Evolutionary conservation across 2,797 vertebrate species (phyloP), one percentile per base, ranked within the genome.

Genomic region (Labroides dimidiatus): DNA sequence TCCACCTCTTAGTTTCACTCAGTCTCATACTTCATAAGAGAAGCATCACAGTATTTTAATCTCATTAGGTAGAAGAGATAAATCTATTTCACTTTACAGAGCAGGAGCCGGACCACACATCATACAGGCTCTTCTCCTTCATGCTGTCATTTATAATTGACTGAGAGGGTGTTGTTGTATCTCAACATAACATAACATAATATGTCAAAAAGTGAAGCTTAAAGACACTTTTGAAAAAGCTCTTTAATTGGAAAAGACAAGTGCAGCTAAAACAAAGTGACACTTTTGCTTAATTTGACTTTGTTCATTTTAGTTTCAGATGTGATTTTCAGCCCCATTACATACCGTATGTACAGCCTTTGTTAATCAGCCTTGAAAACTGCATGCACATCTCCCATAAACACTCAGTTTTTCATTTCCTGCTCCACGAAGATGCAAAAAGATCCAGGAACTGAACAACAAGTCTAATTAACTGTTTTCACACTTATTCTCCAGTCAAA

Each of bases 381-480:
- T 19, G 64, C 44, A 56, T 63, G 27, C 62, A 58, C 44, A 44
- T 61, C 51, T 77, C 55, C 50, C 49, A 37, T 52, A 50, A 64
- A 58, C 47, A 60, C 30, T 60, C 45, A 45, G 7, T 49, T 51
- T 73, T 81, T 30, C 56, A 58, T 80, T 75, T 71, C 62, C 49
- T 69, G 67, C 63, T 71, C 44, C 52, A 60, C 53, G 52, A 77
- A 43, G 55, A 66, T 51, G 44, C 41, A 60, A 50, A 75, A 70
- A 69, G 50, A 74, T 5, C 57, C 52, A 68, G 16, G 60, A 61
- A 75, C 47, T 45, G 59, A 42, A 59, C 64, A 75, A 75, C 58
- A 79, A 75, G 73, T 77, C 68, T 57, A 82, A 87, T 77, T 68
- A 82, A 78, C 64, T 59, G 41, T 80, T 86, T 88, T 84, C 75